Percentiles rank a stretch among this genome's conserved stretches.
phyloP scores from a whole-genome alignment of 2,888 invertebrate species.

The Taenaris catops region DNA sequence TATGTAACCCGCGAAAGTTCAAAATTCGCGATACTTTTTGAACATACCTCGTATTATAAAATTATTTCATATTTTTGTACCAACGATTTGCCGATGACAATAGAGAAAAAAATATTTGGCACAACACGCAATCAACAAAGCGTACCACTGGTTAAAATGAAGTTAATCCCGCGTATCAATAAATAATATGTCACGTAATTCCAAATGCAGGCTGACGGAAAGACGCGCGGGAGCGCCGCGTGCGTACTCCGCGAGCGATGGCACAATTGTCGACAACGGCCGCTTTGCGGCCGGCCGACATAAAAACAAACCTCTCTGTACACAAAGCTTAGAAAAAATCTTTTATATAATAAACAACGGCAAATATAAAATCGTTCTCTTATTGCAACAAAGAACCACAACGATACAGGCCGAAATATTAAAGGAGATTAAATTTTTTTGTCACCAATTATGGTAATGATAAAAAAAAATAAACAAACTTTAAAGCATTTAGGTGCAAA shows the following conservation, averaged over 20 bases:
- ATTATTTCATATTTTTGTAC: too few species aligned
- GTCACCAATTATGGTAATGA: constrained; percentile 19
- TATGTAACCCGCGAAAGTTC: too few species aligned
- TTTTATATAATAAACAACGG: constrained; percentile 66
- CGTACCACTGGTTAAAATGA: constrained; percentile 69
- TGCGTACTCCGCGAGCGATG: constrained; percentile 41
- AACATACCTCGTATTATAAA: too few species aligned
- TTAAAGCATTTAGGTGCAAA: constrained; percentile 70
- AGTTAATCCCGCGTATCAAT: constrained; percentile 57
- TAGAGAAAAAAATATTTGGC: too few species aligned
- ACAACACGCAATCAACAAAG: too few species aligned
- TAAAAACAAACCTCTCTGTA: constrained; percentile 45
- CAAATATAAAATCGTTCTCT: constrained; percentile 61
- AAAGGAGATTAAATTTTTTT: constrained; percentile 43
- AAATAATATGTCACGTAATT: constrained; percentile 62
- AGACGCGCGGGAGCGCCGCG: constrained; percentile 19
- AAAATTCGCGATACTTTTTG: too few species aligned
- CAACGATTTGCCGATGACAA: too few species aligned
- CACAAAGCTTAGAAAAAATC: constrained; percentile 51
- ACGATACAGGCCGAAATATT: constrained; percentile 54
- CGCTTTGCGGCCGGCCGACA: constrained; percentile 58
- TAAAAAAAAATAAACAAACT: constrained; percentile 44
- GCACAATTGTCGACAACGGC: constrained; percentile 53
- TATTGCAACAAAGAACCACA: constrained; percentile 65
- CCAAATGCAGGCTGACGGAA: constrained; percentile 44